Evolutionary conservation across 2,888 invertebrate genomes (phyloP), one percentile per base, ranked within the genome.

Genomic region (Drosophila putrida): DNA sequence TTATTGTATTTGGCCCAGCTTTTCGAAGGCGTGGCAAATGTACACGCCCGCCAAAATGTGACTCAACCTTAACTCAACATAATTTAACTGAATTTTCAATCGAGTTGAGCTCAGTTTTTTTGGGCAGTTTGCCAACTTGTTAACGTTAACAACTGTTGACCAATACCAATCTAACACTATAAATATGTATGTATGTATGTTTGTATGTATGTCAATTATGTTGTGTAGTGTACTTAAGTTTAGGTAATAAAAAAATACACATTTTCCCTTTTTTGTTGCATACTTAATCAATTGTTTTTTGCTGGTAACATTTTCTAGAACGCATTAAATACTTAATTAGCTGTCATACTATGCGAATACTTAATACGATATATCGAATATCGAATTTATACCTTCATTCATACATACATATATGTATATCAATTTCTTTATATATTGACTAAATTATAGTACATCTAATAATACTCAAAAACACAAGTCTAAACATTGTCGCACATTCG

Each of bases 391-490:
- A 13, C 11, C 2, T 33, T 43, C 25, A 28, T 15, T 47, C 13
- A 31, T 28, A 25, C 1, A 44, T 44, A 35, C 35, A 36, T 55
- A 49, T 46, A 15, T 50, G 50, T 36, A 36, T 57, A 41, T 41
- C 6, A 4, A 28, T 28, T 28, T 28, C 28, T 28, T 28, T 6
- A 36, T 54, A 49, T 83, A 83, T 82, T 80, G 62, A 72, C 81
- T 88, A 83, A 70, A 71, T 78, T 87, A 89, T 81, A 44, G 61
- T 61, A 83, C 66, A 74, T 73, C 90, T 90, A 90, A 90, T 90
- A 90, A 90, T 90, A 90, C 91, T 90, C 90, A 83, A 88, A 90
- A 87, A 81, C 89, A 75, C 80, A 84, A 90, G 90, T 90, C 90
- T 89, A 90, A 88, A 75, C 80, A 84, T 73, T 72, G 13, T 65